phyloP scores from a whole-genome alignment of 2,888 invertebrate genomes.

The Sinodicranocentrus sp. region DNA sequence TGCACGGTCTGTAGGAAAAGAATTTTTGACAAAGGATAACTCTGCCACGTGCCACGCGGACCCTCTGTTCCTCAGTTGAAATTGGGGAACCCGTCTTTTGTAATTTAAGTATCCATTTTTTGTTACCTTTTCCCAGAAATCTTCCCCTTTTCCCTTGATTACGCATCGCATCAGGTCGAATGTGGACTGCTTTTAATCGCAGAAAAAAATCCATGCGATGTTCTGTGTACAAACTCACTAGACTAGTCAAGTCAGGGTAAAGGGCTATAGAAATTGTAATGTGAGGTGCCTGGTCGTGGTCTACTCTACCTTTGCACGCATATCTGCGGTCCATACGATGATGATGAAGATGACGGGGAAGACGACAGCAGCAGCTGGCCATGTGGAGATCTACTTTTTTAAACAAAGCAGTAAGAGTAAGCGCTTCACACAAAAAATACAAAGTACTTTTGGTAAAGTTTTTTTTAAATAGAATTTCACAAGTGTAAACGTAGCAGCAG shows the following conservation, averaged over 20 bases:
- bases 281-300: neutral
- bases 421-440: neutral
- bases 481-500: no score
- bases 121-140: conserved; percentile 35
- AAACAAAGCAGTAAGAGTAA: conserved; percentile 9
- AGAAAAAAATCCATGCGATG: neutral
- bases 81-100: conserved; percentile 23
- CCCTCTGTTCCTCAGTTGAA: conserved; percentile 11
- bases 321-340: conserved; percentile 25
- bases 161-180: conserved; percentile 18
- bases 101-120: conserved; percentile 28
- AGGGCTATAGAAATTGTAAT: neutral
- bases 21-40: neutral
- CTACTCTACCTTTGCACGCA: conserved; percentile 21
- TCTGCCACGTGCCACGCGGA: conserved; percentile 38
- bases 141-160: conserved; percentile 30
- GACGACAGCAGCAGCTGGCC: conserved; percentile 35
- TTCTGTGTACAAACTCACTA: neutral
- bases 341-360: conserved; percentile 4
- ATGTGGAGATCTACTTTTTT: conserved; percentile 28
- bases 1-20: conserved; percentile 1
- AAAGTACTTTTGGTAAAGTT: no score
- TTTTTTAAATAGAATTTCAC: no score
- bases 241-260: neutral
- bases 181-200: neutral